Evolutionary conservation across 1,140 invertebrate genomes (phyloP), one percentile per base, ranked within the genome.

Genomic region (Drosophila tropicalis): DNA sequence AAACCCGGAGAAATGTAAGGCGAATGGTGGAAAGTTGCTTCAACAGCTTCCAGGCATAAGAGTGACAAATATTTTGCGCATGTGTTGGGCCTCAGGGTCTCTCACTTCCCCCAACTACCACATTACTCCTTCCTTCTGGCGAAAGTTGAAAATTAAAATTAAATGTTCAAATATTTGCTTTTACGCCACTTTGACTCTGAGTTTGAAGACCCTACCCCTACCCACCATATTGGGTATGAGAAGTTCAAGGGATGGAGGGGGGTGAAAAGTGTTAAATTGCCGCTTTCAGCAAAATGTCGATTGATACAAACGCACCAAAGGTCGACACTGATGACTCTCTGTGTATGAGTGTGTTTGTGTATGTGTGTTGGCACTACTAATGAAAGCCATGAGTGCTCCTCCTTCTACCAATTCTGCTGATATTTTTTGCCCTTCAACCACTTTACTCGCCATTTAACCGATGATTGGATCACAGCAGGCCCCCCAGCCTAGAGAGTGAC

Each of bases 371-470:
- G 56, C 72, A 64, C 80, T 62, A 87, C 84, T 89, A 89, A 87
- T 83, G 84, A 87, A 87, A 71, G 76, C 83, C 34, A 19, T 44
- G 36, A 32, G 34, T 54, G 60, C 54, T 41, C 17, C n/a, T 19
- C 44, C 63, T 68, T 55, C 44, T 62, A 62, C 58, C 56, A 58
- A 15, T 29, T 6, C n/a, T 17, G 41, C n/a, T 39, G 10, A 29
- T 57, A 17, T 15, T 10, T 58, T 51, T 66, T 34, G 36, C 34
- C 54, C 12, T 25, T 40, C 32, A 36, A 34, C 57, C 67, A 68
- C 70, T 87, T 89, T 81, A 89, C 84, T 78, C 84, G 39, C 84
- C 84, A 89, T 89, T 89, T 89, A 89, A 89, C 80, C 80, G 70
- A 79, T 83, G 80, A 89, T 89, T 89, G 84, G 80, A 89, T 89